Evolutionary conservation across 1,140 invertebrate species (phyloP).

Genomic region (Dreissena polymorpha): DNA sequence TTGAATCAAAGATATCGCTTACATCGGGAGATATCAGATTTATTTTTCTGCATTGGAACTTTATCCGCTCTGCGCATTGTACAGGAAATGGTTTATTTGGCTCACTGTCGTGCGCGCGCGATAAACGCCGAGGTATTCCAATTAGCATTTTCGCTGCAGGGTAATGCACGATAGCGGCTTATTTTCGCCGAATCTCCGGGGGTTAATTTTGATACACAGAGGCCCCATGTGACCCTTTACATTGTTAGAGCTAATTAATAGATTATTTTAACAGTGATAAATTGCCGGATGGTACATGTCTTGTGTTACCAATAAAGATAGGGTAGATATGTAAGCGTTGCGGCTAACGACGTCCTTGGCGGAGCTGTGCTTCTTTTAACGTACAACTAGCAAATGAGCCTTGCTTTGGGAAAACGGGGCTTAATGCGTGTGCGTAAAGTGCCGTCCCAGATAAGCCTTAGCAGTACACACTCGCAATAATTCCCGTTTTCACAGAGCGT

Average conservation of each 20-base stretch:
- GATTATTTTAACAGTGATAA: constrained; percentile 52
- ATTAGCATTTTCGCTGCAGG: constrained; percentile 23
- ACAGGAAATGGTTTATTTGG: constrained; percentile 29
- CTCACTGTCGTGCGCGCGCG: constrained; percentile 38
- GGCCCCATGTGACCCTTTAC: constrained; percentile 49
- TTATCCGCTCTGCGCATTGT: constrained; percentile 39
- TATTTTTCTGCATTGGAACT: constrained; percentile 34
- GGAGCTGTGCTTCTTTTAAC: too few relatives aligned
- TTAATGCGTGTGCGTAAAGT: too few relatives aligned
- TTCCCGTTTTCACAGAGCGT: too few relatives aligned
- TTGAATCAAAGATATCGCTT: constrained; percentile 50
- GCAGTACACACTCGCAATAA: too few relatives aligned
- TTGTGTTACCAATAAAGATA: too few relatives aligned
- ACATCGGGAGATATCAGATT: constrained; percentile 46
- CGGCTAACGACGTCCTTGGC: too few relatives aligned
- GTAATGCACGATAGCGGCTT: constrained; percentile 5
- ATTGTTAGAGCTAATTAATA: constrained; percentile 42
- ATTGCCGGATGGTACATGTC: neutral
- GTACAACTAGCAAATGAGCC: too few relatives aligned
- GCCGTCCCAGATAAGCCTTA: too few relatives aligned
- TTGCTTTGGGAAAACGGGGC: too few relatives aligned
- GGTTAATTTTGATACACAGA: constrained; percentile 32
- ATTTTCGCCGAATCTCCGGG: constrained; percentile 28
- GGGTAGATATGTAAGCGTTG: too few relatives aligned
- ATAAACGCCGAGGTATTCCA: constrained; percentile 41